Evolutionary conservation across 2,797 vertebrate species (phyloP).

Genomic region (Sardinella longiceps): DNA sequence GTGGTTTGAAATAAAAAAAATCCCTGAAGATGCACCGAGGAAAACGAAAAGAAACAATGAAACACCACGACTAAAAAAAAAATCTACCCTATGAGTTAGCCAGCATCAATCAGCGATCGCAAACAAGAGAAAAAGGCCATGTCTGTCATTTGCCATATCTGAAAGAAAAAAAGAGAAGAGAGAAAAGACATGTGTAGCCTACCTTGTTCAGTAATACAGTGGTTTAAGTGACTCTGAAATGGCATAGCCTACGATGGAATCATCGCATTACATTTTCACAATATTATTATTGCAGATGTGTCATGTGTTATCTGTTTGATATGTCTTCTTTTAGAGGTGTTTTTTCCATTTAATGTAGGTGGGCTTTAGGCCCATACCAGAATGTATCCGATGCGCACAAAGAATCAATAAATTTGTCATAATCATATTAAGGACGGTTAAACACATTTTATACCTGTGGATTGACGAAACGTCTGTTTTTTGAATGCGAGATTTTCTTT

Average conservation of each 20-base stretch:
- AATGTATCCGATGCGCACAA: not conserved
- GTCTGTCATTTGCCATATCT: not conserved
- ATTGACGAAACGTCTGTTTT: not conserved
- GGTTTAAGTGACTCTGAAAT: not conserved
- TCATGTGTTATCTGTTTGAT: not conserved
- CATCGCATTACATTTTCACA: not conserved
- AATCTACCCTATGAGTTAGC: not conserved
- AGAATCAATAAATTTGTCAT: not conserved
- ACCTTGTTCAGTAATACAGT: not conserved
- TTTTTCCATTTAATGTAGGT: not conserved
- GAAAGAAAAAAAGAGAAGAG: no score
- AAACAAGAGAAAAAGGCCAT: not conserved
- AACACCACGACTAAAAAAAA: not conserved
- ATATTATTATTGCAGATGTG: not conserved
- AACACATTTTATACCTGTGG: not conserved
- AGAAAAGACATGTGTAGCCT: not conserved
- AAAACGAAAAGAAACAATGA: not conserved
- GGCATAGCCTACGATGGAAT: not conserved
- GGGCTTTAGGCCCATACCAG: not conserved
- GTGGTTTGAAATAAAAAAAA: not conserved
- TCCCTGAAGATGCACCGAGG: no score
- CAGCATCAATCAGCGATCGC: not conserved
- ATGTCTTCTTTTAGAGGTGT: not conserved
- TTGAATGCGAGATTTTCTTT: not conserved
- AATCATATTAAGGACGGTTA: not conserved